Base-by-base conservation (phyloP, 2,888 invertebrate genomes). In the Gibbula magus region DNA sequence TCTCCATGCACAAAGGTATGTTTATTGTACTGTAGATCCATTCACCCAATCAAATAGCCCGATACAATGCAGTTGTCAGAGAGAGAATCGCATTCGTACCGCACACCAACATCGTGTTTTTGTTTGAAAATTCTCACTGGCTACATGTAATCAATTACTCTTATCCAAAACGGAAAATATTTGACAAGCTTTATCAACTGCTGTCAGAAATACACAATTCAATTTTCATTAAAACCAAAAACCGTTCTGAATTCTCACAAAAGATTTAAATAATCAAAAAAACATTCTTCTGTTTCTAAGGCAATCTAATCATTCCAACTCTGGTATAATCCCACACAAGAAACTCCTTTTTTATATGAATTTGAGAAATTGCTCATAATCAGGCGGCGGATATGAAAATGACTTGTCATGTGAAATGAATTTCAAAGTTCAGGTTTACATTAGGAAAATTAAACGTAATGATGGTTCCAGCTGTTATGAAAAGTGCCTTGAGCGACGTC, bases 171-270 rank as follows among this genome's bases (percentile, higher is more conserved):
- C 35, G 70, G 39, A 70, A n/a, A n/a, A 35, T 70, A 45, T 70
- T 70, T 70, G 70, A 70, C 70, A 70, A 61, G 70, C 32, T 70
- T 70, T 70, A 70, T 70, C 70, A 70, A 70, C 39, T 70, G 39
- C 70, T 70, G 70, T 70, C 70, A 70, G 35, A 39, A n/a, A 20
- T 70, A 39, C 39, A 70, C 70, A 70, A 70, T 70, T 39, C 39
- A n/a, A 35, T 70, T 61, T 61, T 70, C 39, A 70, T 70, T 70
- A 70, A 32, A 70, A 16, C 20, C 70, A 32, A 35, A 67, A 35
- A 20, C 13, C 25, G 32, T 20, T 20, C 32, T 16, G 20, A 20
- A 20, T 35, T 10, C 32, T 20, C 29, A 70, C 70, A 70, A 70
- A 70, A 70, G 70, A 32, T 35, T 70, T 18, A 70, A 70, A 35